Base-by-base conservation (phyloP, 2,888 invertebrate species). In the Piscicola geometra region DNA sequence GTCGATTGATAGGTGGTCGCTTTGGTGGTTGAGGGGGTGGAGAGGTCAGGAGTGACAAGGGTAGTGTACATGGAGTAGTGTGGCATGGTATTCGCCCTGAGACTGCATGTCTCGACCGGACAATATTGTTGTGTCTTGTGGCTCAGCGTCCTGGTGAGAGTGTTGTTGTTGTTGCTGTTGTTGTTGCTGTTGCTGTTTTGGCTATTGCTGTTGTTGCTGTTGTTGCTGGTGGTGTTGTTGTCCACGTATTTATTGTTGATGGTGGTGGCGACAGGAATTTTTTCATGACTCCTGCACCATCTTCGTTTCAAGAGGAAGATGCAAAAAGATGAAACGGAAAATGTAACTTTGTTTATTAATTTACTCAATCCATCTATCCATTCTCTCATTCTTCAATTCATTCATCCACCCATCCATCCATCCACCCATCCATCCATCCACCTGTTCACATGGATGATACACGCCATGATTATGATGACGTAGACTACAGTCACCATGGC, bases 401-500 rank as follows among this genome's bases (percentile, higher is more conserved):
- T 36, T 68, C 68, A 0, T 68, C 32, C 68, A 32, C 12, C 21
- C 12, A 5, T 1, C 68, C 18, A 0, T 21, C 1, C 18, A 12
- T 35, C 32, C 2, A 33, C 1, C 68, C 12, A 25, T 25, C 68
- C 3, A 21, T 32, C 25, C 33, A 30, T 69, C 73, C 66, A 78
- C 78, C 77, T 77, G 67, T 76, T 76, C 47, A 79, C 69, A 70
- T 78, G 78, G 52, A 78, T 67, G 66, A 77, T 76, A 75, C 79
- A 79, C 73, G 77, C 78, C 71, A 79, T 79, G 71, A 79, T 79
- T 32, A 77, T 76, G 50, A 75, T 77, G 68, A 79, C 79, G 76
- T 79, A 79, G 41, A 79, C 77, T 36, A 79, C 79, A 5, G 78
- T 77, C 28, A 79, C 79, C 75, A 79, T 66, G 71, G 79, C 79